Evolutionary conservation across 2,888 invertebrate genomes (phyloP), one percentile per base, ranked within the genome.

Genomic region (Caenorhabditis uteleia): DNA sequence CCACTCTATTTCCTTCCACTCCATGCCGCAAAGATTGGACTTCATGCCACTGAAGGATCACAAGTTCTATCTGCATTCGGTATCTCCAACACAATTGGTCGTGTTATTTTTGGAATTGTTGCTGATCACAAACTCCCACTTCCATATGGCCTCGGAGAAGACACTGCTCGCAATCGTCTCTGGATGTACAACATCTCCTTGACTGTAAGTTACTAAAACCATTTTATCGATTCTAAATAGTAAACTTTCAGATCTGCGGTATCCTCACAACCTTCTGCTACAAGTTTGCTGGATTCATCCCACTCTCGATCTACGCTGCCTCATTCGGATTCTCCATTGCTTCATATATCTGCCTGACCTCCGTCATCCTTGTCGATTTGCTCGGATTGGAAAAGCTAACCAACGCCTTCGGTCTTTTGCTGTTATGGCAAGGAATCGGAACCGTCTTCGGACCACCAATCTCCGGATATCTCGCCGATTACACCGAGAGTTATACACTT

Each of bases 341-440:
- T 29, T 81, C 79, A 68, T 97, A 94, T 86, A 94, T 98, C 82
- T 95, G 95, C 14, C 87, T 98, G 61, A 97, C 97, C 31, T 95
- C 95, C 45, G 95, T 98, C 83, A 93, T 98, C 83, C 88, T 98
- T 68, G 97, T 97, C 77, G 95, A 98, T 84, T 87, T 97, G 38
- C 88, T 98, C 40, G 97, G 97, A 2, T 87, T 98, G 83, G 95
- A 95, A 84, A 91, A 91, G 84, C 86, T 98, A 76, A 97, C 97
- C 45, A 97, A 94, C 84, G 95, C 95, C 46, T 98, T 97, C 86
- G 98, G 98, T 10, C 88, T 98, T 66, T 88, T 98, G 54, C 93
- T 95, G 79, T 86, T 98, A 77, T 95, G 95, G 88, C 82, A 74
- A 59, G 98, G 97, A 39, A 90, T 91, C 42, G 94, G 95, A 14